Evolutionary conservation across 2,797 vertebrate genomes (phyloP), one percentile per base, ranked within the genome.

Genomic region (Gymnopithys bicolor): DNA sequence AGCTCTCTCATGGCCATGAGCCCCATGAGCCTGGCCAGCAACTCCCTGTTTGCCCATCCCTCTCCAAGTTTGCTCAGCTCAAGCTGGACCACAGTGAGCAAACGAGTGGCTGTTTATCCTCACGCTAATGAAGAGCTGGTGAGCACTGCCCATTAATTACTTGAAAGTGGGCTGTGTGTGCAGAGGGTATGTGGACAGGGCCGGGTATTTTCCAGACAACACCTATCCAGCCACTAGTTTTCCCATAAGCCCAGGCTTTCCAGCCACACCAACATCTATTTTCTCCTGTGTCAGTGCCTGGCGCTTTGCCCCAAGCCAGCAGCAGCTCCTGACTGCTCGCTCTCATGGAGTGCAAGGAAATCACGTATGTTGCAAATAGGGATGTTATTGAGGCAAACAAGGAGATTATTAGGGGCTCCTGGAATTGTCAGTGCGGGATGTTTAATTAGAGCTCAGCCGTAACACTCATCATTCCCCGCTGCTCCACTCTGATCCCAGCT

Each of bases 51-150:
- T 97, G 96, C 87, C 93, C 88, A 83, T 71, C 86, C 79, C 96
- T 97, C 91, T 96, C 95, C 96, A 93, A 83, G 96, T 97, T 96
- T 97, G 97, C 96, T 95, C 8, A 94, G 96, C 68, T n/a, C 30
- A 19, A 83, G 95, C 95, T 78, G 93, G 93, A 92, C 78, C 7
- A 69, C 56, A 43, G 87, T 66, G 87, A 97, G 97, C 95, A 95
- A 98, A 96, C 84, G 84, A 46, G 83, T 18, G 92, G 91, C 95
- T 97, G 96, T 97, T 97, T 93, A 67, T 96, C 83, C 96, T 95
- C 70, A 6, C 35, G 2, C 97, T 96, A 91, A 97, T 95, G 97
- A 96, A 93, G 97, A 97, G 97, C 93, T 70, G 56, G 96, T 0
- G n/a, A 94, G 67, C 22, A 1, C 67, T 49, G 88, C 93, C 96